Percentiles rank a stretch among this genome's conserved stretches.
These are phyloP conservation scores for Puma concolor DNA, from an alignment of 2,113 vertebrate species.

Conservation along the genomic window DNA sequence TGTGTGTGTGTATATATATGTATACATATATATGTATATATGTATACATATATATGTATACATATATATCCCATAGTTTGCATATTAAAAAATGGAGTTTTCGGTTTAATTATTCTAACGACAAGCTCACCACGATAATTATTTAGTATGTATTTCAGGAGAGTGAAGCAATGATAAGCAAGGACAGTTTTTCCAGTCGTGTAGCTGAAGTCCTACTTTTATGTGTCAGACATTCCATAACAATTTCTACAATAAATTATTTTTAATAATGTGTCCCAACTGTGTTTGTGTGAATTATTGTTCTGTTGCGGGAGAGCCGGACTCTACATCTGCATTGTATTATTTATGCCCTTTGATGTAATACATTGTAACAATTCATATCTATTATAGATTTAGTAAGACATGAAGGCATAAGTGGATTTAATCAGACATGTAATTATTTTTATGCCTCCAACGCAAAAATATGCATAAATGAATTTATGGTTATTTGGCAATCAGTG, in stretches of 20 bases:
- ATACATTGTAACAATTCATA: slow-evolving; percentile 78
- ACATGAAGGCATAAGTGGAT: slow-evolving; percentile 82
- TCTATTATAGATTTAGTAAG: slow-evolving; percentile 83
- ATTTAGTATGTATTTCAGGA: not conserved
- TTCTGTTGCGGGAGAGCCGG: slow-evolving; percentile 71
- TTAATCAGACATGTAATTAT: slow-evolving; percentile 87
- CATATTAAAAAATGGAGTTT: slow-evolving; percentile 28
- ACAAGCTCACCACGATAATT: slow-evolving; percentile 25
- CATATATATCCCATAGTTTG: not conserved
- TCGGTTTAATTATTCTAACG: not conserved
- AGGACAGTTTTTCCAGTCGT: not conserved
- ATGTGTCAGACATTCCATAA: not conserved
- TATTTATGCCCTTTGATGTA: slow-evolving; percentile 80
- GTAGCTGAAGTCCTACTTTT: not conserved
- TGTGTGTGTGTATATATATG: accelerated
- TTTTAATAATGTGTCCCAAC: slow-evolving; percentile 59
- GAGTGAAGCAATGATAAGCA: slow-evolving; percentile 14
- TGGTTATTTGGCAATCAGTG: slow-evolving; percentile 85
- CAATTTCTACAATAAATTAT: slow-evolving; percentile 66
- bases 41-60: not conserved
- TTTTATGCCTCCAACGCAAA: slow-evolving; percentile 84
- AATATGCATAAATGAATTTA: slow-evolving; percentile 86
- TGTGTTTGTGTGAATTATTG: slow-evolving; percentile 61
- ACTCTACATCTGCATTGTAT: slow-evolving; percentile 1
- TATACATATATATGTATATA: accelerated